These are phyloP conservation scores for Dysidea cf. avara DNA, from an alignment of 37 sponge, comb jelly and placozoan species.

Conservation along the genomic window DNA sequence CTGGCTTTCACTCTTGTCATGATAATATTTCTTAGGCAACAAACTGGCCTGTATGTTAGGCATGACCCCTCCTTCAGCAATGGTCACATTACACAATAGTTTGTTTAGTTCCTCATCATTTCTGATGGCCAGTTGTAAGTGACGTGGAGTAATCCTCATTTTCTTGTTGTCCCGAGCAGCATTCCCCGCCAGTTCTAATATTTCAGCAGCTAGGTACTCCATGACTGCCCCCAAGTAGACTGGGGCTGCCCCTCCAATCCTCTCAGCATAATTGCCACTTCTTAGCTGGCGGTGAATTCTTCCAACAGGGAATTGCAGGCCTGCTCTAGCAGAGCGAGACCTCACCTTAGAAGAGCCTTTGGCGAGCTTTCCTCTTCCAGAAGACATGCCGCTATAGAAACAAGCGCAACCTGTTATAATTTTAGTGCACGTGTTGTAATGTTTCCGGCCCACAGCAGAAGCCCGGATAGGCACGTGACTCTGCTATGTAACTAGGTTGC, in stretches of 20 bases:
- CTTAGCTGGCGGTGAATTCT: constrained; percentile 72
- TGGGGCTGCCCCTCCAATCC: constrained; percentile 78
- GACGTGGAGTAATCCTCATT: constrained; percentile 73
- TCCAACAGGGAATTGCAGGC: constrained; percentile 82
- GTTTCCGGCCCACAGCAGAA: too few relatives aligned
- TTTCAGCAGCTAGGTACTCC: constrained; percentile 83
- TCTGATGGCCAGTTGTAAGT: constrained; percentile 78
- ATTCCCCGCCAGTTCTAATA: constrained; percentile 84
- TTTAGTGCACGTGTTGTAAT: too few relatives aligned
- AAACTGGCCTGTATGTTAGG: constrained; percentile 85
- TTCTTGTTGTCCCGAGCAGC: constrained; percentile 91
- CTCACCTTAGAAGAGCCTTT: constrained; percentile 60
- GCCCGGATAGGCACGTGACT: too few relatives aligned
- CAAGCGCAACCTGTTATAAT: too few relatives aligned
- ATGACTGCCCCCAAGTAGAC: constrained; percentile 85
- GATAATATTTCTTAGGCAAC: constrained; percentile 71
- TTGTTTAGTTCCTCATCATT: constrained; percentile 84
- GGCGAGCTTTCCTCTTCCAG: constrained; percentile 83
- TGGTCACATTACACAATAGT: constrained; percentile 67
- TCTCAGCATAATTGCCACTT: constrained; percentile 64
- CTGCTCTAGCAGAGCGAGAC: constrained; percentile 75
- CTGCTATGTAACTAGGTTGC: too few relatives aligned
- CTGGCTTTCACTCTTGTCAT: too few relatives aligned
- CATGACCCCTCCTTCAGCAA: constrained; percentile 79
- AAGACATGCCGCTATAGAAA: constrained; percentile 14